Evolutionary conservation across 2,113 vertebrate genomes (phyloP).

Genomic region (Siphamia tubifer): DNA sequence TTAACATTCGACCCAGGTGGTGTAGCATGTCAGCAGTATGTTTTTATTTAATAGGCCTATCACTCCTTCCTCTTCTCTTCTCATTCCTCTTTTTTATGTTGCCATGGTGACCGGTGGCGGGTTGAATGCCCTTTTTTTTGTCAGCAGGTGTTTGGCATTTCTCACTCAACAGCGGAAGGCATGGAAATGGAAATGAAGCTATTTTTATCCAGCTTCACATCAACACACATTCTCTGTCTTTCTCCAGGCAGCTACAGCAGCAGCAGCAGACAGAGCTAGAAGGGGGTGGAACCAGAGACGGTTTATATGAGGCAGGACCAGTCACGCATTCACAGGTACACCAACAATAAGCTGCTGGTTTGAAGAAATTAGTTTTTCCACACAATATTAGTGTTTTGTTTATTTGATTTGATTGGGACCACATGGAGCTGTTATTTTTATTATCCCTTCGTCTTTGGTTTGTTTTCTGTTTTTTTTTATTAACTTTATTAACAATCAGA

Average conservation of each 20-base stretch:
- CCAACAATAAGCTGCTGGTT: no score
- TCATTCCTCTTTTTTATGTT: slow-evolving; percentile 34
- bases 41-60: not conserved
- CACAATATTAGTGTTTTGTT: no score
- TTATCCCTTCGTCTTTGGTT: no score
- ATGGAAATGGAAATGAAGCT: slow-evolving; percentile 14
- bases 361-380: no score
- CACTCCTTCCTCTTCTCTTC: slow-evolving; percentile 1
- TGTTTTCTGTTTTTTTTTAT: no score
- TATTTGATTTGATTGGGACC: no score
- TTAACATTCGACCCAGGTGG: slow-evolving; percentile 22
- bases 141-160: slow-evolving; percentile 50
- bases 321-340: slow-evolving; percentile 74
- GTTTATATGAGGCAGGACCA: slow-evolving; percentile 78
- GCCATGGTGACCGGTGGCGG: slow-evolving; percentile 67
- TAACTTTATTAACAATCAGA: no score
- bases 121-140: slow-evolving; percentile 25
- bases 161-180: slow-evolving; percentile 19
- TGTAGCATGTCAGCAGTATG: slow-evolving; percentile 30
- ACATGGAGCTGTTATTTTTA: no score
- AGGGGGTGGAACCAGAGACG: slow-evolving; percentile 83
- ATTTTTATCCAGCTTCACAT: slow-evolving; percentile 7
- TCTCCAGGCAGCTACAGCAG: slow-evolving; percentile 82
- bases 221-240: not conserved
- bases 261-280: slow-evolving; percentile 89